Percentiles rank a stretch among this genome's conserved stretches.
These are phyloP conservation scores for Cliona cf. orientalis DNA, from an alignment of 37 sponge, comb jelly and placozoan species.

Conservation along the genomic window DNA sequence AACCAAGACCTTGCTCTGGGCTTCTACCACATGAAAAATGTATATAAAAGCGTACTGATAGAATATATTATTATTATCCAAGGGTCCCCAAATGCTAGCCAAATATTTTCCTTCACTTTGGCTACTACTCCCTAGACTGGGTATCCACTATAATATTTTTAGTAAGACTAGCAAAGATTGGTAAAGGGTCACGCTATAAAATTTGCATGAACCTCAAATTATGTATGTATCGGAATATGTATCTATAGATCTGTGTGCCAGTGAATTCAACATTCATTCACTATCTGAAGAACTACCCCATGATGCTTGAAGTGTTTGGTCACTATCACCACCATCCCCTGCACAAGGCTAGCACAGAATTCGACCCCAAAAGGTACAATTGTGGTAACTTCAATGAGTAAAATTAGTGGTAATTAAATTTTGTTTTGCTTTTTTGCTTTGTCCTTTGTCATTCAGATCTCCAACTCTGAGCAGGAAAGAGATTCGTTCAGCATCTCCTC, in stretches of 20 bases:
- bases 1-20: constrained; percentile 71
- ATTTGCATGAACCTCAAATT: not conserved
- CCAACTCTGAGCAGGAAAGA: not conserved
- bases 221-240: not conserved
- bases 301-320: constrained; percentile 89
- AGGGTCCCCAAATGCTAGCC: no score
- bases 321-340: constrained; percentile 89
- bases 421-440: not conserved
- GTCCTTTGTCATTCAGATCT: constrained; percentile 4
- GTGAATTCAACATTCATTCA: constrained; percentile 62
- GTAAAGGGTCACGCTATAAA: not conserved
- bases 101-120: no score
- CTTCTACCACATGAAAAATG: constrained; percentile 85
- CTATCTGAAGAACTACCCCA: constrained; percentile 74
- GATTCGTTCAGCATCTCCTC: constrained; percentile 38
- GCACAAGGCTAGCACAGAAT: constrained; percentile 75
- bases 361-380: constrained; percentile 8
- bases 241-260: constrained; percentile 60
- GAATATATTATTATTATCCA: no score
- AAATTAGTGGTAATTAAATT: not conserved
- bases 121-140: no score
- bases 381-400: not conserved
- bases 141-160: no score
- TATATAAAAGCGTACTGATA: no score
- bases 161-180: not conserved